Evolutionary conservation across 2,113 vertebrate genomes (phyloP), one percentile per base, ranked within the genome.

Genomic region (Mionectes macconnelli): DNA sequence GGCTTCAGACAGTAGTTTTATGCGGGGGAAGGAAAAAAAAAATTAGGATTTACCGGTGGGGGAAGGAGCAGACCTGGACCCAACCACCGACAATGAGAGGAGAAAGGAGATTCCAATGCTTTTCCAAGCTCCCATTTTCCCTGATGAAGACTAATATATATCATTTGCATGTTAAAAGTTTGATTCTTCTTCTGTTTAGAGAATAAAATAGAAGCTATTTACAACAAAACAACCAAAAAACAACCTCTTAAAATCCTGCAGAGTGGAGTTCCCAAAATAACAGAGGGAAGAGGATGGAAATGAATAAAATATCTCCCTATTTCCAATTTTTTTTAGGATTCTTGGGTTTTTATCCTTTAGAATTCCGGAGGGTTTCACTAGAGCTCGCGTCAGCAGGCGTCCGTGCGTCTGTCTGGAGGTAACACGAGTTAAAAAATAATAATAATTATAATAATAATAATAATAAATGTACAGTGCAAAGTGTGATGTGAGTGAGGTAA

Each of bases 401-500:
- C 93, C n/a, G 39, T 80, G 90, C 93, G 91, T 94, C 96, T 84
- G 90, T 80, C 95, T 89, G 93, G 93, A 95, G 94, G 91, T 92
- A 92, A 94, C 93, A 93, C 85, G 81, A 95, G 89, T 89, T 94
- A 56, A 94, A 96, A 89, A 88, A 95, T 52, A 76, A 78, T 59
- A 91, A 89, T 81, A 92, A 86, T 70, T 66, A 84, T 72, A 39
- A 89, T 91, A 62, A 62, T 76, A 90, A 90, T 79, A 86, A 88
- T 76, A 56, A 96, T 94, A 89, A 89, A 94, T 75, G 94, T 93
- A 94, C 96, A 96, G 97, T 98, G 97, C 97, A 95, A 97, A 95
- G 94, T 92, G 94, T 94, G 96, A 91, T 93, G 89, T 94, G 96
- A 84, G 91, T 97, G 97, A 98, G 97, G 98, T 98, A 98, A 98